Base-by-base conservation (phyloP, 2,113 vertebrate genomes). In the Perccottus glenii region DNA sequence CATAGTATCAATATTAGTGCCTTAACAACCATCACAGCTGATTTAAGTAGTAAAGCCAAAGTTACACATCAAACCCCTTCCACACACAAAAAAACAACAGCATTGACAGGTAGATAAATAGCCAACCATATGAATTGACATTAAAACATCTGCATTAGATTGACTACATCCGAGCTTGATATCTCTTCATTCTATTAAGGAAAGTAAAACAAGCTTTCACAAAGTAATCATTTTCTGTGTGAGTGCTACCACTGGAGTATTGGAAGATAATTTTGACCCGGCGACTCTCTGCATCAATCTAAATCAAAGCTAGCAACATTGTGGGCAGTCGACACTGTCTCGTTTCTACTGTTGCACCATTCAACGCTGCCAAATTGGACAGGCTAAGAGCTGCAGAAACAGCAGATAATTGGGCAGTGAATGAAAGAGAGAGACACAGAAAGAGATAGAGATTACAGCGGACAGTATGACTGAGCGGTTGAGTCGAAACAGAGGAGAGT, bases 291-390 rank as follows among this genome's bases (percentile, higher is more conserved):
- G 61, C 75, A 75, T 75, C 64, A 64, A 67, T 80, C 64, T 62
- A 67, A 63, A 73, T 77, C 49, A 73, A 73, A 83, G 67, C 12
- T 32, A 59, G 63, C 19, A n/a, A 69, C 64, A 72, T 42, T 60
- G 78, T 75, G 70, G 78, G 67, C 67, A 61, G 69, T 44, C 52
- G 4, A 9, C 40, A 0, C 40, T 47, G 75, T 62, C 58, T 51
- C 5, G 60, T n/a, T 64, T 48, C 16, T 38, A 5, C 67, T 50
- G 56, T 61, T 60, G 78, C 50, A 67, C 27, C 11, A 5, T 2
- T 63, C 67, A 10, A 36, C 12, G 10, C 53, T 35, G 69, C 63
- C 74, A 65, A 77, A 64, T 50, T 16, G 77, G 51, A 75, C 11
- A 15, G 44, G 19, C n/a, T 0, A 4, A 16, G 46, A 44, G 11